Conservation (phyloP, 2,113 vertebrate species). For the Heterotis niloticus region DNA sequence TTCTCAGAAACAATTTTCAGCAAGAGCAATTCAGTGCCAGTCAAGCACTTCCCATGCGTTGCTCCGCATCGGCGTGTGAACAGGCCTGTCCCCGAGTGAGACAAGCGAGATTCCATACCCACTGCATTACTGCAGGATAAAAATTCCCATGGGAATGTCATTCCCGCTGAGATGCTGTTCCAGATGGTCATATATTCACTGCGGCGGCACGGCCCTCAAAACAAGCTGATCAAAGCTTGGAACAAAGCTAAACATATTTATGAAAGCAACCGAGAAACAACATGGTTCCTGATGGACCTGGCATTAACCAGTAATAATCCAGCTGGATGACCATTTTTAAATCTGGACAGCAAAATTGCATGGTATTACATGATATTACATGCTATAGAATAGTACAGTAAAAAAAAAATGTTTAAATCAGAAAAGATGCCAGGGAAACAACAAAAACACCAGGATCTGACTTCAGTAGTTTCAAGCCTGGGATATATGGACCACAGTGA, state of each 20-base stretch:
- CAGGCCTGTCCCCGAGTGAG: not conserved
- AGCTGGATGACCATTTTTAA: no score
- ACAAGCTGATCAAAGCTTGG: slow-evolving; percentile 15
- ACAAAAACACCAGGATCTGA: no score
- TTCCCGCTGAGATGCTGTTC: slow-evolving; percentile 3
- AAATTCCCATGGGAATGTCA: not conserved
- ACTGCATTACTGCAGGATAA: slow-evolving; percentile 5
- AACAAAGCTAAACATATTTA: not conserved
- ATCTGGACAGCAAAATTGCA: no score
- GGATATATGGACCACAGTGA: no score
- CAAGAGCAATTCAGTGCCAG: slow-evolving; percentile 8
- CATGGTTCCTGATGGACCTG: not conserved
- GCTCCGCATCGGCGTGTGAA: not conserved
- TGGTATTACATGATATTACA: no score
- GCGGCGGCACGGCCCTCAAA: not conserved
- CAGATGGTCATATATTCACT: slow-evolving; percentile 4
- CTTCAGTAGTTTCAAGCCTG: no score
- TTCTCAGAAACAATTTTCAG: slow-evolving; percentile 18
- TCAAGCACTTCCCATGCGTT: not conserved
- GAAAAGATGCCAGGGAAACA: no score
- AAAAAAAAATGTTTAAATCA: no score
- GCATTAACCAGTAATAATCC: not conserved
- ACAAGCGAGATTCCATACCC: not conserved
- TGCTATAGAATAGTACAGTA: no score
- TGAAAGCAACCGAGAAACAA: not conserved